Percentiles rank a stretch among this genome's conserved stretches.
These are phyloP conservation scores for Stenotaenia linearis DNA, from an alignment of 2,888 invertebrate genomes.

Conservation along the genomic window DNA sequence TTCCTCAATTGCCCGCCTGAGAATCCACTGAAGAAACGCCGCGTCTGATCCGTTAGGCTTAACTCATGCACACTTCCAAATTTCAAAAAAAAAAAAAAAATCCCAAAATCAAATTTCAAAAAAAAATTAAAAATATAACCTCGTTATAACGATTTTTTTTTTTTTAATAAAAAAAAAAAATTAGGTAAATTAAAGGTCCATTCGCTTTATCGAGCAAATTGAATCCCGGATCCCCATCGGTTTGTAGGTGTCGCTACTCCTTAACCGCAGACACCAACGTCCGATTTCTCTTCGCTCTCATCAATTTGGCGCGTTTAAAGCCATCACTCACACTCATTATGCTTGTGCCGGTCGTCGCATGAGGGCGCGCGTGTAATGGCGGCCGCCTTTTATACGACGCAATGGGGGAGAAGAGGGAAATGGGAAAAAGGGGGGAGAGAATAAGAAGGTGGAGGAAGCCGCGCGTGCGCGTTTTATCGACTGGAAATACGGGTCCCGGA, in stretches of 20 bases:
- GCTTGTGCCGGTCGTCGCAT: neutral
- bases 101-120: neutral
- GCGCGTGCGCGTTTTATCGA: neutral
- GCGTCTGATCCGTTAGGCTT: neutral
- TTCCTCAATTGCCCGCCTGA: conserved; percentile 28
- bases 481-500: neutral
- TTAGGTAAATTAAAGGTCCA: neutral
- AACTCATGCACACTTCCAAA: neutral
- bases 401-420: neutral
- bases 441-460: neutral
- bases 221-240: too few relatives aligned
- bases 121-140: neutral
- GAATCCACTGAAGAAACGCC: neutral
- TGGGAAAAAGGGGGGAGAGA: neutral
- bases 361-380: neutral
- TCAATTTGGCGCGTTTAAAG: neutral
- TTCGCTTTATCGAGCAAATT: neutral
- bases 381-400: neutral
- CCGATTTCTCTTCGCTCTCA: neutral
- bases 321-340: neutral
- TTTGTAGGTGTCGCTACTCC: neutral
- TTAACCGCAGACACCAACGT: neutral
- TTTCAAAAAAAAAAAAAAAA: neutral
- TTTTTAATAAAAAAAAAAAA: neutral
- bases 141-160: too few relatives aligned